phyloP scores from a whole-genome alignment of 2,888 invertebrate genomes.

The Xylota sylvarum region DNA sequence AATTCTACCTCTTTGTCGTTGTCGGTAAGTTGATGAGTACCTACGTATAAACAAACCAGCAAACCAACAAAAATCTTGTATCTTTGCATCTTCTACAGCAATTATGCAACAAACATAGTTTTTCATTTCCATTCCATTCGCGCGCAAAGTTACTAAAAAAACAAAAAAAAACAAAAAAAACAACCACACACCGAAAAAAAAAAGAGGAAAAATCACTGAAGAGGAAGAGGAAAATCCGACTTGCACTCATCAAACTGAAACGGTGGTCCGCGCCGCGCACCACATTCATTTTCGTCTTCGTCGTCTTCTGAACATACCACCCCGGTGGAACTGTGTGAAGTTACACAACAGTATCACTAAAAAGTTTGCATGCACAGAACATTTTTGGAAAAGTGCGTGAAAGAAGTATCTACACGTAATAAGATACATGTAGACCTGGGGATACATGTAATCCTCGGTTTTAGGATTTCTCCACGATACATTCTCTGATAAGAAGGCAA shows the following conservation, averaged over 20 bases:
- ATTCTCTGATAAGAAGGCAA: no score
- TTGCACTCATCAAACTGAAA: slow-evolving; percentile 60
- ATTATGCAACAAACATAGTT: slow-evolving; percentile 60
- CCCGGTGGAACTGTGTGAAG: slow-evolving; percentile 3
- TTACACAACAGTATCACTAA: slow-evolving; percentile 4
- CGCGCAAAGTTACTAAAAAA: slow-evolving; percentile 17
- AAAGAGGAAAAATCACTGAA: not conserved
- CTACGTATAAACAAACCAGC: not conserved
- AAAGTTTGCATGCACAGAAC: not conserved
- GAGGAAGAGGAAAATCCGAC: slow-evolving; percentile 62
- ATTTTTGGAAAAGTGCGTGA: no score
- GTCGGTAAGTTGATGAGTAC: slow-evolving; percentile 11
- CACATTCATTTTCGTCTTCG: slow-evolving; percentile 47
- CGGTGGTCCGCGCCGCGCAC: slow-evolving; percentile 21
- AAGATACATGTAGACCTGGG: no score
- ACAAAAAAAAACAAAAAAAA: no score
- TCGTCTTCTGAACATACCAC: slow-evolving; percentile 30
- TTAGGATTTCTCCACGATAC: no score
- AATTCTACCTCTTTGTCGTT: slow-evolving; percentile 15
- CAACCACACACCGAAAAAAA: not conserved
- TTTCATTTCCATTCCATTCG: slow-evolving; percentile 49
- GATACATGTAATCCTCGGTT: no score
- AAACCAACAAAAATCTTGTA: slow-evolving; percentile 15
- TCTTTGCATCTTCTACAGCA: slow-evolving; percentile 39
- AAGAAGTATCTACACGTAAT: no score